Base-by-base conservation (phyloP, 2,113 vertebrate genomes). In the Phalacrocorax aristotelis region DNA sequence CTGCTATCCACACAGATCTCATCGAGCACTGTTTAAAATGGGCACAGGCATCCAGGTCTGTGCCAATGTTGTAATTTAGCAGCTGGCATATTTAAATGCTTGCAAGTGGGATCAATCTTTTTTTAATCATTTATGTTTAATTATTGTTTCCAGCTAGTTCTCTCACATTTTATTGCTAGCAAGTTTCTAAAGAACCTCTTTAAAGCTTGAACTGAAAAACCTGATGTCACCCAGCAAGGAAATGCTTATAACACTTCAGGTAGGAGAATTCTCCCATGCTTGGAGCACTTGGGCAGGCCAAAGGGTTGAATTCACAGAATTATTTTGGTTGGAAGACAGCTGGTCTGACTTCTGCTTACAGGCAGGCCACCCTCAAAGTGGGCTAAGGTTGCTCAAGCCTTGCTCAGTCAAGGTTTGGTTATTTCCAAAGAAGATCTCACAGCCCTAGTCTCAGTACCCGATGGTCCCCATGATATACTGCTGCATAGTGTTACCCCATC, bases 71-170 rank as follows among this genome's bases (percentile, higher is more conserved):
- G 65, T 70, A 70, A 48, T 94, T 83, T 74, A 86, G 85, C 90
- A 95, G 92, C 88, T 95, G 92, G 82, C 71, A 66, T 49, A 52
- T 88, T 83, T 83, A 90, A 86, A 66, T 77, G n/a, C 74, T 71
- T 89, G 61, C 87, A 82, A 93, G 81, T 81, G 82, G 90, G 70
- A 96, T 92, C 78, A 82, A 83, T 85, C 20, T 86, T 88, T 84
- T 87, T 88, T 46, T 38, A 92, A 94, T 93, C 9, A 92, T 94
- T 95, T 88, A 77, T 69, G 78, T 65, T 96, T 90, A 80, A 75
- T 91, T 95, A 93, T 86, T 94, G 54, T 85, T 96, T 90, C 66
- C 71, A 87, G 54, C 68, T 51, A 87, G 46, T 21, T 57, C 57
- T 88, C 82, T 54, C 4, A 14, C 8, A 15, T 78, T 84, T 94